Evolutionary conservation across 2,888 invertebrate species (phyloP).

Genomic region (Cosmia trapezina): DNA sequence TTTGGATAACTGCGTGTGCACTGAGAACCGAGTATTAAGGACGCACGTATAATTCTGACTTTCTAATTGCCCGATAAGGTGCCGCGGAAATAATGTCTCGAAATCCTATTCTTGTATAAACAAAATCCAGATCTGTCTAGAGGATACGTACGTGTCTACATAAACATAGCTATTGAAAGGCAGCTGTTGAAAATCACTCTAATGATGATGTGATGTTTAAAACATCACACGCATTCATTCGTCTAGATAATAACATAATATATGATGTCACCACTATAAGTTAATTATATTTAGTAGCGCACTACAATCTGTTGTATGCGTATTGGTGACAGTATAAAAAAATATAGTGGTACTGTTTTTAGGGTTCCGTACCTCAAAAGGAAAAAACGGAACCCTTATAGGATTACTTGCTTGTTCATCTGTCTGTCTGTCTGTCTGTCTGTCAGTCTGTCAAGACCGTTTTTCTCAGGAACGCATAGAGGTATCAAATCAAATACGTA

Average conservation of each 20-base stretch:
- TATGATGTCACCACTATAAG: conserved; percentile 27
- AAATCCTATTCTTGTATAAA: conserved; percentile 36
- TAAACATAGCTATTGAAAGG: conserved; percentile 27
- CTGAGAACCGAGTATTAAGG: conserved; percentile 19
- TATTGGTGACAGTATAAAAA: too few relatives aligned
- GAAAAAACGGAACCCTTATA: too few relatives aligned
- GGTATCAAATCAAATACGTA: too few relatives aligned
- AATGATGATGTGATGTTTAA: conserved; percentile 20
- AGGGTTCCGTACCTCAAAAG: too few relatives aligned
- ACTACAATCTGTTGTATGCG: neutral
- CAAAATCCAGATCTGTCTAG: conserved; percentile 26
- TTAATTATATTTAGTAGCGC: neutral
- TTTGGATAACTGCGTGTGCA: conserved; percentile 25
- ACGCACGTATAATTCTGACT: conserved; percentile 1
- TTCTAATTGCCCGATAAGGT: neutral
- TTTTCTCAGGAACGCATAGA: too few relatives aligned
- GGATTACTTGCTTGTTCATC: too few relatives aligned
- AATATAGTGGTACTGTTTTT: too few relatives aligned
- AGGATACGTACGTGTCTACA: conserved; percentile 1
- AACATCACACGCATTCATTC: conserved; percentile 1
- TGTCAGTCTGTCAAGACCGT: too few relatives aligned
- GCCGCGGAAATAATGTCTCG: neutral
- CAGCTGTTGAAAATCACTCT: conserved; percentile 31
- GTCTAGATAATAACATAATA: conserved; percentile 2
- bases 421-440: too few relatives aligned